Evolutionary conservation across 2,888 invertebrate genomes (phyloP), one percentile per base, ranked within the genome.

Genomic region (Melanophora roralis): DNA sequence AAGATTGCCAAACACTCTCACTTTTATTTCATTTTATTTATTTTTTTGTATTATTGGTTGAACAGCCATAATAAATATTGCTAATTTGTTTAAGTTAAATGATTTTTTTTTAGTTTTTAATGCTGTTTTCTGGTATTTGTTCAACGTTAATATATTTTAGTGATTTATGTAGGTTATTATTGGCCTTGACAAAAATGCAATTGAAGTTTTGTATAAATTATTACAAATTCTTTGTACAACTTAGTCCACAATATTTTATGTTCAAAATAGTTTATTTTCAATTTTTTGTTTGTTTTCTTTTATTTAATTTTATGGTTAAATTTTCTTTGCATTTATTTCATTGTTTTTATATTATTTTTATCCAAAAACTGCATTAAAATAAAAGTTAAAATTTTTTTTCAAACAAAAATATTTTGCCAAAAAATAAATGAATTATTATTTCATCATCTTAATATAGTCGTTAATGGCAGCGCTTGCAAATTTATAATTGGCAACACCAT

Each of bases 1-100:
- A 72, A 75, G 67, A 72, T 76, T 80, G 79, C 79, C 79, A 80
- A 79, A 80, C 75, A 80, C 79, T 80, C 79, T 80, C 79, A 80
- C 79, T 80, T 80, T 68, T 67, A 53, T 64, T 73, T 57, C 36
- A 62, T 55, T 53, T 64, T 64, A 40, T 55, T 55, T 57, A n/a
- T 57, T 40, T 27, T 32, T n/a, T 36, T 32, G 34, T 2, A 57
- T 65, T 72, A 51, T 47, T 34, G 36, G 21, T 65, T 65, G 32
- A 51, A 49, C 14, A n/a, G 55, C 11, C 49, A 59, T 32, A 65
- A 57, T 38, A 43, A 65, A 36, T 60, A 69, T 74, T 69, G 11
- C 49, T 38, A 9, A 53, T 32, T 47, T 51, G 47, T 47, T 49
- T 55, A 6, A 1, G 12, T 69, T 77, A 14, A 62, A 47, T 11